Evolutionary conservation across 2,797 vertebrate genomes (phyloP).

Genomic region (Hemibagrus guttatus): DNA sequence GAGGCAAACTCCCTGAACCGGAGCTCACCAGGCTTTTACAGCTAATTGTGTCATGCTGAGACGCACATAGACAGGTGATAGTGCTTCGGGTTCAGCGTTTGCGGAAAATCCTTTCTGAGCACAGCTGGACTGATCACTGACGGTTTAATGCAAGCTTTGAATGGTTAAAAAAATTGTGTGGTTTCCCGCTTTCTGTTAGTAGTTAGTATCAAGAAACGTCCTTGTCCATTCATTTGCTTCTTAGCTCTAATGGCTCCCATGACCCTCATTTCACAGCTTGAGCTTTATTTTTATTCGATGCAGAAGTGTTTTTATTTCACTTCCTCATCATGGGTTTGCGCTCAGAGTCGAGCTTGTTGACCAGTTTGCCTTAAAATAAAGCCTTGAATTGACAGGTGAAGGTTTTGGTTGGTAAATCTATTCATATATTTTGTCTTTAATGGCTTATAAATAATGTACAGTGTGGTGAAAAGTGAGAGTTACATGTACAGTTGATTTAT

Average conservation of each 20-base stretch:
- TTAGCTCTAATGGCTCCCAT: slow-evolving; percentile 30
- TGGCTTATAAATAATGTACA: not conserved
- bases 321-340: slow-evolving; percentile 19
- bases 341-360: slow-evolving; percentile 9
- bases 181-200: slow-evolving; percentile 20
- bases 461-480: not conserved
- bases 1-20: slow-evolving; percentile 44
- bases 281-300: slow-evolving; percentile 37
- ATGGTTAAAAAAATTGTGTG: not conserved
- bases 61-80: slow-evolving; percentile 39
- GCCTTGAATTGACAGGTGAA: slow-evolving; percentile 30
- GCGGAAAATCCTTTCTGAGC: slow-evolving; percentile 33
- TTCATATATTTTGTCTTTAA: not conserved
- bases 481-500: not conserved
- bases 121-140: slow-evolving; percentile 39
- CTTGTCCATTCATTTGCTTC: slow-evolving; percentile 25
- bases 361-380: not conserved
- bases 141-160: slow-evolving; percentile 11
- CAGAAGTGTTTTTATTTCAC: slow-evolving; percentile 19
- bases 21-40: slow-evolving; percentile 42
- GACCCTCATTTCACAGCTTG: slow-evolving; percentile 26
- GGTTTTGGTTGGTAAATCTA: slow-evolving; percentile 21
- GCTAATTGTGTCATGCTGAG: slow-evolving; percentile 49
- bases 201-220: slow-evolving; percentile 29
- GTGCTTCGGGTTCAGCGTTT: slow-evolving; percentile 16